Evolutionary conservation across 2,113 vertebrate genomes (phyloP).

Genomic region (Microtus pennsylvanicus): DNA sequence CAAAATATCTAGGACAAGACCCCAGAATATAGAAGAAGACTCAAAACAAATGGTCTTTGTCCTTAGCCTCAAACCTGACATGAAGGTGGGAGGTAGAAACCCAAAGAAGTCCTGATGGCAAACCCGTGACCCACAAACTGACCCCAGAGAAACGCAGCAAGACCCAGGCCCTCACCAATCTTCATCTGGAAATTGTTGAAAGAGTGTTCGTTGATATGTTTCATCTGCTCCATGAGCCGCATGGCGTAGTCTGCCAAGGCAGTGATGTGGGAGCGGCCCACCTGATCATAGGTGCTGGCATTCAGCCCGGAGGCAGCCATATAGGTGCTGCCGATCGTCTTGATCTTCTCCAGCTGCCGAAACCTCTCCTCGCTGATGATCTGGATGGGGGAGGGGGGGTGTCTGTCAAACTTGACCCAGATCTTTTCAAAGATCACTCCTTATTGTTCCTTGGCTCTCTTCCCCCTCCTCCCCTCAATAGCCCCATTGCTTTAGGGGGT

Average conservation of each 20-base stretch:
- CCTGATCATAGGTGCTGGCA: conserved; percentile 94
- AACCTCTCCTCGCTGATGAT: conserved; percentile 95
- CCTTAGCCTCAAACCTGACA: not conserved
- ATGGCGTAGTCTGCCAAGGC: conserved; percentile 95
- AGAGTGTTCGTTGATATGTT: conserved; percentile 96
- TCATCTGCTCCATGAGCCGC: conserved; percentile 96
- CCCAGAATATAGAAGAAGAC: not conserved
- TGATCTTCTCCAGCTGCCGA: conserved; percentile 97
- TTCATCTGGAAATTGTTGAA: conserved; percentile 99
- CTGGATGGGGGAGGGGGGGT: conserved; percentile 77
- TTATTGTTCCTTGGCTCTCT: not conserved
- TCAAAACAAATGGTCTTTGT: not conserved
- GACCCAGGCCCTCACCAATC: conserved; percentile 87
- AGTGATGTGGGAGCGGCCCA: conserved; percentile 92
- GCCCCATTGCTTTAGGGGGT: not conserved
- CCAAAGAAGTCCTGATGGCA: not conserved
- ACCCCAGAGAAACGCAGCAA: not conserved
- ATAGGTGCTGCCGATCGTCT: conserved; percentile 97
- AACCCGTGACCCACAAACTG: not conserved
- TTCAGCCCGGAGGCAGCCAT: conserved; percentile 97
- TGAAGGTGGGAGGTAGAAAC: not conserved
- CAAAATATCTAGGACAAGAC: not conserved
- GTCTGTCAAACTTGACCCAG: not conserved
- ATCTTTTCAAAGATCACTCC: not conserved
- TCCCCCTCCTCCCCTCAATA: not conserved